Evolutionary conservation across 30 jellyfish, hydroid and myxozoan genomes (phyloP), one percentile per base, ranked within the genome.

Genomic region (Haliclystus octoradiatus): DNA sequence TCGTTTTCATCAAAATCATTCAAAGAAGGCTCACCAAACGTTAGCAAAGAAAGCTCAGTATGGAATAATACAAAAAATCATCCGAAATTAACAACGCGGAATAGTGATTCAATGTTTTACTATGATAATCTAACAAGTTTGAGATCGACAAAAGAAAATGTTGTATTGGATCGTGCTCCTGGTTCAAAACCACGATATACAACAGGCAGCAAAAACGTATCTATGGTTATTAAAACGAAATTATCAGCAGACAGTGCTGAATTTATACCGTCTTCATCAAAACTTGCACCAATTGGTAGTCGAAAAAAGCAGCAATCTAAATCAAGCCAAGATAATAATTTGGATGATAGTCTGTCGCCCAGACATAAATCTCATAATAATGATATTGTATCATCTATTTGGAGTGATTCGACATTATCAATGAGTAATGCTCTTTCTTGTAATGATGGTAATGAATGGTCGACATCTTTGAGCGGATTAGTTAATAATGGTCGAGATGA

Each of bases 201-300:
- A 28, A 52, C 53, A 3, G 84, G 50, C 62, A 33, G 76, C 34
- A 76, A 61, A 5, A 19, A 19, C 4, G 81, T 34, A 5, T 63
- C 50, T 25, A 27, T 40, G 2, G 65, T 57, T 19, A 46, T 77
- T 0, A 66, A 74, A 33, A 68, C 91, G 30, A 91, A 80, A 19
- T 92, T 91, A 29, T 81, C 94, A 49, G 95, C 99, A n/a, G 95
- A 92, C 24, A 83, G 95, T 74, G 81, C 83, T 61, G 98, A 91
- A 64, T 91, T 91, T 62, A 84, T 91, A 25, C 99, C 99, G 28
- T 66, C 83, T n/a, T 66, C 95, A 40, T 77, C n/a, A 29, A 72
- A 94, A 27, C 70, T 73, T 33, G 49, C 69, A 27, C 52, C 62
- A 61, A 68, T 66, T 35, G 83, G 73, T 13, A 80, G 66, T 64